phyloP scores from a whole-genome alignment of 1,140 invertebrate genomes.

The Camponotus vicinus region DNA sequence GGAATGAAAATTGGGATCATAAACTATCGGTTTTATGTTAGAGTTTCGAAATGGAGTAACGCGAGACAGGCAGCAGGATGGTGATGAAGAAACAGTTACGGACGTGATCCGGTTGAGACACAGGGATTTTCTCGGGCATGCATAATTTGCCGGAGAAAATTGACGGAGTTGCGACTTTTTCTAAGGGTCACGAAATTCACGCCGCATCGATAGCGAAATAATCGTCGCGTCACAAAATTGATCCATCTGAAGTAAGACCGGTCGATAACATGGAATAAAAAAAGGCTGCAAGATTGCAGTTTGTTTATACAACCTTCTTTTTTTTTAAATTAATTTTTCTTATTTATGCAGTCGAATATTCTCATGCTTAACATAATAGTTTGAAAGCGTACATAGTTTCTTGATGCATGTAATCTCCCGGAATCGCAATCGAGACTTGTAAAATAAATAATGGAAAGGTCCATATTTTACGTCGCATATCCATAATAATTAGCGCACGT shows the following conservation, averaged over 20 bases:
- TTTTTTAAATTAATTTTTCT: neutral
- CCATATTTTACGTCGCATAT: constrained; percentile 1
- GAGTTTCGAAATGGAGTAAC: constrained; percentile 57
- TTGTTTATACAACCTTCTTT: neutral
- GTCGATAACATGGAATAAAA: neutral
- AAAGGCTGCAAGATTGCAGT: neutral
- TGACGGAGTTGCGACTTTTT: constrained; percentile 31
- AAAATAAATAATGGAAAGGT: constrained; percentile 4
- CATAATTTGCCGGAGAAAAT: constrained; percentile 68
- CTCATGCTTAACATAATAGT: neutral
- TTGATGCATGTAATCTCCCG: neutral
- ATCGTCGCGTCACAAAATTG: neutral
- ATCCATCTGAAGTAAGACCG: neutral
- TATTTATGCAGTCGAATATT: neutral
- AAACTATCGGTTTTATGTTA: constrained; percentile 39
- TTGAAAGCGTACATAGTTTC: neutral
- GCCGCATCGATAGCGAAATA: neutral
- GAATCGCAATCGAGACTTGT: constrained; percentile 14
- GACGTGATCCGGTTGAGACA: constrained; percentile 65
- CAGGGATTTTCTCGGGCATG: constrained; percentile 16
- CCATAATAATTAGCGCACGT: constrained; percentile 24
- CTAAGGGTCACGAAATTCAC: constrained; percentile 23
- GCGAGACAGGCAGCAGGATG: constrained; percentile 29
- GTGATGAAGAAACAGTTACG: constrained; percentile 75
- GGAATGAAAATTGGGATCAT: constrained; percentile 45